These are phyloP conservation scores for Metaphire vulgaris DNA, from an alignment of 1,140 invertebrate species.

Conservation along the genomic window DNA sequence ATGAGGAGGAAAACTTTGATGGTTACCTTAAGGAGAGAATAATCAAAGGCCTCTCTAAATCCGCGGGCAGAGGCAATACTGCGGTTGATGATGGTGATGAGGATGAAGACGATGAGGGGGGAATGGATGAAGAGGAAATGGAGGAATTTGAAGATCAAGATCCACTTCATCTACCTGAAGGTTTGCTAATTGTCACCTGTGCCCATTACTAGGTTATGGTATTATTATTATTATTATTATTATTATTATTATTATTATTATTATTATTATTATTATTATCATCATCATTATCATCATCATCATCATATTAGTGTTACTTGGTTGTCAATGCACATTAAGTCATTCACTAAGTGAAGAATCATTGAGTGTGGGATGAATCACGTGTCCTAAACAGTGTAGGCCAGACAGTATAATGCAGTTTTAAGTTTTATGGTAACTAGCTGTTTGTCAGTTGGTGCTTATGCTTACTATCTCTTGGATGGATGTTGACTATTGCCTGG, in stretches of 20 bases:
- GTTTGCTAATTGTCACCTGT: not conserved
- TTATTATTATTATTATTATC: no score
- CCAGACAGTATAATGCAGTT: no score
- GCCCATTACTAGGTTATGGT: not conserved
- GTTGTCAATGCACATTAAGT: not conserved
- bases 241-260: no score
- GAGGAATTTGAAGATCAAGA: not conserved
- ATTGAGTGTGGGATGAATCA: no score
- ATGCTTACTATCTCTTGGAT: no score
- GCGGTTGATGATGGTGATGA: not conserved
- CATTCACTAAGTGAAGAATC: not conserved
- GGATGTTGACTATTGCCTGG: no score
- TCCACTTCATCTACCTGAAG: not conserved
- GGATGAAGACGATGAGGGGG: not conserved
- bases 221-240: not conserved
- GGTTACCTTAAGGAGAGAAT: not conserved
- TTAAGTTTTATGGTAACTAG: no score
- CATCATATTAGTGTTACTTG: no score
- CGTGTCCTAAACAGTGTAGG: no score
- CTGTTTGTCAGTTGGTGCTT: no score
- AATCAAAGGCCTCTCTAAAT: not conserved
- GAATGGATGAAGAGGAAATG: not conserved
- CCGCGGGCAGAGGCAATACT: not conserved
- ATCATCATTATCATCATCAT: no score
- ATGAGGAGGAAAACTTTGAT: not conserved